Conservation (phyloP, 1,140 invertebrate species). For the Penaeus indicus region DNA sequence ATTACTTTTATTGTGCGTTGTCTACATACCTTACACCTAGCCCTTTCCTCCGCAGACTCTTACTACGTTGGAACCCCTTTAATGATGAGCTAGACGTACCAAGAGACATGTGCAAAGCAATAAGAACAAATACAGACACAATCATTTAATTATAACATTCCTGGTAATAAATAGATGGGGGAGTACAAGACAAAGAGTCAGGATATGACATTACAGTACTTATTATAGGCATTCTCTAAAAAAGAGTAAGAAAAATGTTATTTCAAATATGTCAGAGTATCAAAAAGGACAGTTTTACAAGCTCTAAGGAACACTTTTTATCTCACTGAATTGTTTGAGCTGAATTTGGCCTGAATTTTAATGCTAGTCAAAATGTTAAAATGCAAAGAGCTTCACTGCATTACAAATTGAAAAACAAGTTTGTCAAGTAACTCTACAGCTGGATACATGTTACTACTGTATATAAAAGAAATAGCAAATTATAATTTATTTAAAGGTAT, state of each 20-base stretch:
- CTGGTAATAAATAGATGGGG: neutral
- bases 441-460: too few species aligned
- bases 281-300: too few species aligned
- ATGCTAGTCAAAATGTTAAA: neutral
- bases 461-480: too few species aligned
- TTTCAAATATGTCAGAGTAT: neutral
- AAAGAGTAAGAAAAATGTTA: neutral
- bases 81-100: conserved; percentile 44
- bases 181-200: neutral
- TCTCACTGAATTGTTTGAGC: too few species aligned
- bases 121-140: conserved; percentile 32
- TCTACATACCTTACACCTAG: conserved; percentile 44
- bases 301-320: too few species aligned
- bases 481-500: too few species aligned
- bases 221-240: neutral
- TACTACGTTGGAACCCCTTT: conserved; percentile 49
- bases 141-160: neutral
- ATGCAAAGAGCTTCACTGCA: neutral
- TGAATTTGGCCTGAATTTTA: neutral
- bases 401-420: too few species aligned
- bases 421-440: too few species aligned
- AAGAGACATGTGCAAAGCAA: conserved; percentile 33
- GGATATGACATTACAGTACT: neutral
- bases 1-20: neutral
- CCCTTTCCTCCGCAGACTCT: conserved; percentile 47